Percentiles rank a stretch among this genome's conserved stretches.
Evolutionary conservation across 2,797 vertebrate genomes (phyloP).

Genomic region (Gambusia yucatana): DNA sequence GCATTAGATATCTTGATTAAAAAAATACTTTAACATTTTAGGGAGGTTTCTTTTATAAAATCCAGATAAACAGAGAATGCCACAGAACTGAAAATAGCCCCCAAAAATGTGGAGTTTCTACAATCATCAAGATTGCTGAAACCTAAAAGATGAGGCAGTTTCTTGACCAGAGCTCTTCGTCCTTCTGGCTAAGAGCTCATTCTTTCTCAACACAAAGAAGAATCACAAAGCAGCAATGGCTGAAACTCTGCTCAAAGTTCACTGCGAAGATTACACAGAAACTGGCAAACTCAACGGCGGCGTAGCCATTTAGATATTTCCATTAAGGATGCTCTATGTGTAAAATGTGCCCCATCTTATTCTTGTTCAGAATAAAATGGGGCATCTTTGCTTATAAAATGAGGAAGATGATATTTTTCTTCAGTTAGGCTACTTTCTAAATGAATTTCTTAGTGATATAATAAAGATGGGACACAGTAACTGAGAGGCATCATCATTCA

Average conservation of each 20-base stretch:
- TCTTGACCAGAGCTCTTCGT: not conserved
- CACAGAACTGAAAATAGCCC: not conserved
- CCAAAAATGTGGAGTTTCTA: not conserved
- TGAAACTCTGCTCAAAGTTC: not conserved
- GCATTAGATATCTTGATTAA: not conserved
- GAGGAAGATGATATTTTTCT: not conserved
- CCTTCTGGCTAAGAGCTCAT: not conserved
- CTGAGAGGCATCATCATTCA: not conserved
- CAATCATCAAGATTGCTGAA: not conserved
- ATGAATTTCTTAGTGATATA: not conserved
- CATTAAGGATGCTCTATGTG: not conserved
- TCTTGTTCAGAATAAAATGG: not conserved
- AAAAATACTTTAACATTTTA: not conserved
- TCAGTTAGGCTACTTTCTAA: not conserved
- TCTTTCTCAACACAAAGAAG: not conserved
- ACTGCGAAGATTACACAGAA: not conserved
- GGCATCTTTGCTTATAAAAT: not conserved
- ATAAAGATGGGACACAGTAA: not conserved
- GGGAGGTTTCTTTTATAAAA: not conserved
- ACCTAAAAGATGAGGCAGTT: not conserved
- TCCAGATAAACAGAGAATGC: not conserved
- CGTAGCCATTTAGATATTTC: not conserved
- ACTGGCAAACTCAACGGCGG: not conserved
- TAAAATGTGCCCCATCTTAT: not conserved
- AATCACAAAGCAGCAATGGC: not conserved